These are phyloP conservation scores for Drosophila sucinea DNA, from an alignment of 1,140 invertebrate species.

Conservation along the genomic window DNA sequence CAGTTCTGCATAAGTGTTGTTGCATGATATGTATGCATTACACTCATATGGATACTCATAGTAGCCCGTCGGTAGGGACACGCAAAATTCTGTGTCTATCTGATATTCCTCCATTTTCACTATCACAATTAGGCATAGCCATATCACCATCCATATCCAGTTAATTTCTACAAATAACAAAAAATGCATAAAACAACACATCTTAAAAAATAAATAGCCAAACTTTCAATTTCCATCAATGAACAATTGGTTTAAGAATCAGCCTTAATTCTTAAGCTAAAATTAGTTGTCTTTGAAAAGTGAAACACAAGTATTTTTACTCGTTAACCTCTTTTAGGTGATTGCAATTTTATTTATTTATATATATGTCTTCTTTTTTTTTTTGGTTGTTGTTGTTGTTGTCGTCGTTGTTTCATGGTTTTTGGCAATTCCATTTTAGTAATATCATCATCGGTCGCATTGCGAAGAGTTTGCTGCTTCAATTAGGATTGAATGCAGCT, in stretches of 20 bases:
- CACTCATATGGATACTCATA: slow-evolving; percentile 60
- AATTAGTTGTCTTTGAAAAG: not conserved
- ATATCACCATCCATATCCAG: not conserved
- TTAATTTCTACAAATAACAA: not conserved
- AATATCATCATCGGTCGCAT: not conserved
- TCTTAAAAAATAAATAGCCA: not conserved
- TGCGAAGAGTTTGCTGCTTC: not conserved
- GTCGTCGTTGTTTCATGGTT: slow-evolving; percentile 9
- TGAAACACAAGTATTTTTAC: not conserved
- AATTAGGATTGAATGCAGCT: slow-evolving; percentile 58
- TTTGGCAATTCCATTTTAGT: not conserved
- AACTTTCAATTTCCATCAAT: not conserved
- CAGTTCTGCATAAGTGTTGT: slow-evolving; percentile 26
- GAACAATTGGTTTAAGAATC: not conserved
- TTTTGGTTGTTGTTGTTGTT: not conserved
- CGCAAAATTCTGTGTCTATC: slow-evolving; percentile 21
- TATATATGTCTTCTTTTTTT: slow-evolving; percentile 1
- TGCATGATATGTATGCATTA: slow-evolving; percentile 53
- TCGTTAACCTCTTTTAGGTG: slow-evolving; percentile 41
- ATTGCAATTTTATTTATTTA: slow-evolving; percentile 43
- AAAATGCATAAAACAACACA: not conserved
- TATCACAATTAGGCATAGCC: not conserved
- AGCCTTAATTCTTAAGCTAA: too few species aligned
- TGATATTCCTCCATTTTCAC: not conserved
- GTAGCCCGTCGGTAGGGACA: slow-evolving; percentile 23